Percentiles rank a stretch among this genome's conserved stretches.
phyloP scores from a whole-genome alignment of 2,888 invertebrate species.

The Xylota sylvarum region DNA sequence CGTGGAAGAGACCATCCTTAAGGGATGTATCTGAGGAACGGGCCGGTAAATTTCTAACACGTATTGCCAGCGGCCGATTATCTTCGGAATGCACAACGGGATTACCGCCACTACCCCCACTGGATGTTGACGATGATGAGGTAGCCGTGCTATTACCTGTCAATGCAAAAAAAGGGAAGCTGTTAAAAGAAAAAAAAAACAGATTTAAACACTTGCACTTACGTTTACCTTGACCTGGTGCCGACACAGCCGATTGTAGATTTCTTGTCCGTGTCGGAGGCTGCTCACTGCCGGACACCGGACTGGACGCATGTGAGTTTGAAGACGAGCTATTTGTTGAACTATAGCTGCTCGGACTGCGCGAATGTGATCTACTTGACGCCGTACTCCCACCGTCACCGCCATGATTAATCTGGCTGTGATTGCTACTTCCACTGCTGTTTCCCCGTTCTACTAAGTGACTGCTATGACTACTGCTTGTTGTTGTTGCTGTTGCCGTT shows the following conservation, averaged over 20 bases:
- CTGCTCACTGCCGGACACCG: slow-evolving; percentile 83
- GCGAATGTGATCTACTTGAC: slow-evolving; percentile 86
- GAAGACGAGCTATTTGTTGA: slow-evolving; percentile 84
- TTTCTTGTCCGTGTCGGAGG: slow-evolving; percentile 81
- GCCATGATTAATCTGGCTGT: slow-evolving; percentile 82
- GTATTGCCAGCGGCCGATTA: slow-evolving; percentile 93
- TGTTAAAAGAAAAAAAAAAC: not conserved
- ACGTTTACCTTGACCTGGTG: slow-evolving; percentile 78
- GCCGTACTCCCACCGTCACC: slow-evolving; percentile 85
- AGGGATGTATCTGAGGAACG: slow-evolving; percentile 96
- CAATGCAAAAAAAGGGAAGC: not conserved
- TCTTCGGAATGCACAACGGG: slow-evolving; percentile 85
- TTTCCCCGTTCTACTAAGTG: slow-evolving; percentile 78
- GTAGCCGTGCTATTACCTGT: slow-evolving; percentile 79
- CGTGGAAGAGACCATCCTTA: slow-evolving; percentile 98
- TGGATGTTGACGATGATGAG: slow-evolving; percentile 81
- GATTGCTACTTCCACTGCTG: slow-evolving; percentile 81
- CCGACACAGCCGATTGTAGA: slow-evolving; percentile 86
- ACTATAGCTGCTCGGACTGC: slow-evolving; percentile 85
- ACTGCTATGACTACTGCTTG: slow-evolving; percentile 78
- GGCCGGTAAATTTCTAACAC: slow-evolving; percentile 95
- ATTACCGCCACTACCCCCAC: slow-evolving; percentile 82
- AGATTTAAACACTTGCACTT: slow-evolving; percentile 28
- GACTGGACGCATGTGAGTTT: slow-evolving; percentile 85
- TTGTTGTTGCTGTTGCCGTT: slow-evolving; percentile 71